Conservation (phyloP, 64 coral and sea anemone genomes). For the Orbicella faveolata region DNA sequence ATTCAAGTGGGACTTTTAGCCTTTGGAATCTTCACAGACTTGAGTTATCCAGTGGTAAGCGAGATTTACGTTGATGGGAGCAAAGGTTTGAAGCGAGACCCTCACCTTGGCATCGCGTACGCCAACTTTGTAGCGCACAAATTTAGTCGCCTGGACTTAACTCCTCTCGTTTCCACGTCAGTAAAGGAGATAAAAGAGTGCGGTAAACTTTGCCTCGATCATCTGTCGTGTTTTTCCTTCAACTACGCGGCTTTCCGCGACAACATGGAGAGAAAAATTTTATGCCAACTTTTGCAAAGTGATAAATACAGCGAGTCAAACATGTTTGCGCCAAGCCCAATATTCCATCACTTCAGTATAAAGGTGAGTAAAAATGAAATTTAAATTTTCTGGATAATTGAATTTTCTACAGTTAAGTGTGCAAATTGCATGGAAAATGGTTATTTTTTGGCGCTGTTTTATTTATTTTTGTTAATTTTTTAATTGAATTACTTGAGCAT, state of each 20-base stretch:
- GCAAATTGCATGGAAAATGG: background rate
- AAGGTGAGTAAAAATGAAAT: background rate
- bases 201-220: background rate
- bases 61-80: background rate
- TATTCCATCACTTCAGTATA: conserved; percentile 22
- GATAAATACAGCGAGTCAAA: conserved; percentile 24
- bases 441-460: background rate
- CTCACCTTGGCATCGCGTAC: background rate
- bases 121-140: background rate
- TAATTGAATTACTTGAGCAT: too few species aligned
- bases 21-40: background rate
- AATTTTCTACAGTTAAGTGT: background rate
- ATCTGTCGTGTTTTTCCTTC: conserved; percentile 7
- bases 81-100: background rate
- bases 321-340: background rate
- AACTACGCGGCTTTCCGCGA: background rate
- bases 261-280: background rate
- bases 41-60: background rate
- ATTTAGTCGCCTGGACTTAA: background rate
- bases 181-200: background rate
- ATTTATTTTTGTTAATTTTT: too few species aligned
- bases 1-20: background rate
- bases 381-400: background rate
- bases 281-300: conserved; percentile 21
- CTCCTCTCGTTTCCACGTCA: background rate